Percentiles rank a stretch among this genome's conserved stretches.
phyloP scores from a whole-genome alignment of 2,888 invertebrate genomes.

The Philhelius pedissequus region DNA sequence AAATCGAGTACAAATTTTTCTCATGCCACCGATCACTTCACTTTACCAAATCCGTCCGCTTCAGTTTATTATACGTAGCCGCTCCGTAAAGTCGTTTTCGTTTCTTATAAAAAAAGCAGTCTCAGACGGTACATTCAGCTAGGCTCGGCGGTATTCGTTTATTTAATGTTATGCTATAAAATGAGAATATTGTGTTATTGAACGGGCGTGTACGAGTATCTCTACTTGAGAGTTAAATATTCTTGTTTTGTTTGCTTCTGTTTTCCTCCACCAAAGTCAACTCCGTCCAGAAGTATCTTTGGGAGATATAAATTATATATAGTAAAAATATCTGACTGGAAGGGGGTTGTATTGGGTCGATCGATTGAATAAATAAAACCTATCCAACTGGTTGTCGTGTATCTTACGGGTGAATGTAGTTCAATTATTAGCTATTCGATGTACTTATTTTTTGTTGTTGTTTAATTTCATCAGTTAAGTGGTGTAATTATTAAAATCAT shows the following conservation, averaged over 20 bases:
- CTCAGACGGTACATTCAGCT: not conserved
- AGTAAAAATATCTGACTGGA: conserved; percentile 18
- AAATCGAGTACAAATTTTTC: conserved; percentile 5
- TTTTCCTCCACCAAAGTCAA: conserved; percentile 12
- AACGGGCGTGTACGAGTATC: conserved; percentile 61
- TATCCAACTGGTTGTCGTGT: conserved; percentile 57
- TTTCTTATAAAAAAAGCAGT: not conserved
- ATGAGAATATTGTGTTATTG: conserved; percentile 10
- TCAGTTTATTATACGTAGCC: conserved; percentile 31
- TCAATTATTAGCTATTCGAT: conserved; percentile 36
- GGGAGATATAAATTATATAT: conserved; percentile 19
- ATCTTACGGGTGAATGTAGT: conserved; percentile 51
- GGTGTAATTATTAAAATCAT: conserved; percentile 49
- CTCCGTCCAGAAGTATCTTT: conserved; percentile 25
- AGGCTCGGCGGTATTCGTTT: not conserved
- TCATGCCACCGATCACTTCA: not conserved
- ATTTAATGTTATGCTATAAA: not conserved
- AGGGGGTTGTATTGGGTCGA: not conserved
- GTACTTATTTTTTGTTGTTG: conserved; percentile 20
- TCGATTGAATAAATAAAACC: conserved; percentile 35
- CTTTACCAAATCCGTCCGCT: not conserved
- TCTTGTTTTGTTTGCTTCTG: conserved; percentile 46
- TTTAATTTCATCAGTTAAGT: conserved; percentile 13
- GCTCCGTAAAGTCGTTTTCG: conserved; percentile 24
- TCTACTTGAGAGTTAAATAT: conserved; percentile 44